Evolutionary conservation across 2,888 invertebrate genomes (phyloP).

Genomic region (Ormia ochracea): DNA sequence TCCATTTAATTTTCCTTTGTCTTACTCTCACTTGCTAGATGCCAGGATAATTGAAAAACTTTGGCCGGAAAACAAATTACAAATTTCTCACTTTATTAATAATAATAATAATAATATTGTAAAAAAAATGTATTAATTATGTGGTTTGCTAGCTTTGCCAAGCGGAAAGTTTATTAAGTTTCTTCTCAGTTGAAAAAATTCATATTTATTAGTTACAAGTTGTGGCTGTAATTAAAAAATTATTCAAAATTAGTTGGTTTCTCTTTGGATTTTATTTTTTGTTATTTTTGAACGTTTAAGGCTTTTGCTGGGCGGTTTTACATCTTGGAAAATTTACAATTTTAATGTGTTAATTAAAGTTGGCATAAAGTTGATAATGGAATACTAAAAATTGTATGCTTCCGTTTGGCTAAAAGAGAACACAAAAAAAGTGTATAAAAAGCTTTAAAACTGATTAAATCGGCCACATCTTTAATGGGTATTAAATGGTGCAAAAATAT

Average conservation of each 20-base stretch:
- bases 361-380: constrained; percentile 46
- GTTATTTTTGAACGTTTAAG: background rate
- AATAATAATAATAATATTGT: constrained; percentile 47
- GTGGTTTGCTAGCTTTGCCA: background rate
- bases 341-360: constrained; percentile 59
- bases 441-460: too few species aligned
- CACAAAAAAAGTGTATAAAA: background rate
- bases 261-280: background rate
- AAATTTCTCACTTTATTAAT: constrained; percentile 40
- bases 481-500: too few species aligned
- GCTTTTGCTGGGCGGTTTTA: background rate
- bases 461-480: too few species aligned
- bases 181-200: background rate
- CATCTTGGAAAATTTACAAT: constrained; percentile 41
- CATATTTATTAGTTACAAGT: constrained; percentile 37
- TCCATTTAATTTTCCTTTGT: constrained; percentile 13
- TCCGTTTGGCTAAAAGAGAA: background rate
- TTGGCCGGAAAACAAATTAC: constrained; percentile 39
- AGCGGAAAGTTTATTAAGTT: constrained; percentile 30
- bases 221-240: constrained; percentile 52
- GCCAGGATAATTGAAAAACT: constrained; percentile 56
- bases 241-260: constrained; percentile 4
- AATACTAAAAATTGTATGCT: background rate
- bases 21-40: background rate
- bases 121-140: constrained; percentile 57